A percentile compares a stretch with the other conserved stretches of the same genome.
Evolutionary conservation across 2,797 vertebrate genomes (phyloP).

Genomic region (Neoniphon sammara): DNA sequence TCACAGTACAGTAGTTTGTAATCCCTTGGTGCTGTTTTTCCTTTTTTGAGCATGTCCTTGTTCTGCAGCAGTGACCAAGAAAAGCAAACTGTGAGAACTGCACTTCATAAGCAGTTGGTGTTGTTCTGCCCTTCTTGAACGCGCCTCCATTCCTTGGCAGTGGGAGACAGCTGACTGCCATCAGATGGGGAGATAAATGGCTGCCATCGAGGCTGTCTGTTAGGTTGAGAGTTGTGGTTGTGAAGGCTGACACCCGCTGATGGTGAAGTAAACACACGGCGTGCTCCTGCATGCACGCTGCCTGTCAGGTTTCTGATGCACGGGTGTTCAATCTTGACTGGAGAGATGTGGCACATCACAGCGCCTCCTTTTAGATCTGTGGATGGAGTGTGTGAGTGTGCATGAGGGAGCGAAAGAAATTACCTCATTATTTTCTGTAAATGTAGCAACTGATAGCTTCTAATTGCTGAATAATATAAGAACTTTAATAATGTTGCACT

Average conservation of each 20-base stretch:
- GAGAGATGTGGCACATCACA: constrained; percentile 43
- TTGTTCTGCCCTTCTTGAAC: constrained; percentile 34
- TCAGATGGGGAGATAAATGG: constrained; percentile 75
- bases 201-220: constrained; percentile 71
- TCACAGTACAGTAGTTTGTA: too few species aligned
- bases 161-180: constrained; percentile 54
- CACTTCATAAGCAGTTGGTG: constrained; percentile 41
- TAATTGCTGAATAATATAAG: too few species aligned
- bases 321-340: constrained; percentile 40
- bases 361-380: constrained; percentile 18
- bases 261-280: constrained; percentile 75
- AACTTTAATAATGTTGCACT: not conserved
- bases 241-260: constrained; percentile 72
- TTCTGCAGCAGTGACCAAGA: constrained; percentile 1
- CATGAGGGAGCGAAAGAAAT: constrained; percentile 25
- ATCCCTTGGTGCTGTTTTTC: too few species aligned
- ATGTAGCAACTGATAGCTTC: not conserved
- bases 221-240: constrained; percentile 67
- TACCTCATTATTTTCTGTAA: constrained; percentile 20
- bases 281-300: constrained; percentile 57
- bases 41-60: not conserved
- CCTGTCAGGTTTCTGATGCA: constrained; percentile 68
- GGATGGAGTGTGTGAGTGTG: constrained; percentile 44
- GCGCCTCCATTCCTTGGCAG: constrained; percentile 41
- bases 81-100: constrained; percentile 36